Percentiles rank a stretch among this genome's conserved stretches.
Evolutionary conservation across 2,888 invertebrate species (phyloP).

Genomic region (Clanis bilineata): DNA sequence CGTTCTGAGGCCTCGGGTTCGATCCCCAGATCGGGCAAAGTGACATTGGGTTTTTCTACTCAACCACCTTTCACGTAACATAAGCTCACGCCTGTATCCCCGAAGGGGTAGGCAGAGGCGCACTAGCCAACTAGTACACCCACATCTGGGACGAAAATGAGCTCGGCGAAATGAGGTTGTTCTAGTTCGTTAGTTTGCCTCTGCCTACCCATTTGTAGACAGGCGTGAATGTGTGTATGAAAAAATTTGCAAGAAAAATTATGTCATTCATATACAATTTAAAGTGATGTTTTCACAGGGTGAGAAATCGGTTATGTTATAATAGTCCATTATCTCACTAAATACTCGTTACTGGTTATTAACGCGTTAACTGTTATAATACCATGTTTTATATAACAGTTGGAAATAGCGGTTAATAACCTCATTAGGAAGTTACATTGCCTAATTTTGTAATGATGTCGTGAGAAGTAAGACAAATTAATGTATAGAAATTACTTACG

Average conservation of each 20-base stretch:
- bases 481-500: background rate
- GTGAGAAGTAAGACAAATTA: background rate
- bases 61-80: too few species aligned
- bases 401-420: background rate
- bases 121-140: too few species aligned
- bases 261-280: background rate
- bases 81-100: too few species aligned
- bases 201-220: too few species aligned
- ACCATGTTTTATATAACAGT: background rate
- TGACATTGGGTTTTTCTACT: too few species aligned
- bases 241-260: background rate
- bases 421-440: background rate
- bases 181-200: too few species aligned
- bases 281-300: background rate
- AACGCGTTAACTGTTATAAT: background rate
- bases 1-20: too few species aligned
- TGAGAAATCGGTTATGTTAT: slow-evolving; percentile 1
- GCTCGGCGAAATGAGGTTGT: too few species aligned
- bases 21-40: too few species aligned
- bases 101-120: too few species aligned
- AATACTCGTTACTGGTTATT: background rate
- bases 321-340: background rate
- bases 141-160: too few species aligned
- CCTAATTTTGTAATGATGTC: background rate
- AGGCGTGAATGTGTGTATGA: too few species aligned